phyloP scores from a whole-genome alignment of 1,140 invertebrate genomes.

The Galleria mellonella region DNA sequence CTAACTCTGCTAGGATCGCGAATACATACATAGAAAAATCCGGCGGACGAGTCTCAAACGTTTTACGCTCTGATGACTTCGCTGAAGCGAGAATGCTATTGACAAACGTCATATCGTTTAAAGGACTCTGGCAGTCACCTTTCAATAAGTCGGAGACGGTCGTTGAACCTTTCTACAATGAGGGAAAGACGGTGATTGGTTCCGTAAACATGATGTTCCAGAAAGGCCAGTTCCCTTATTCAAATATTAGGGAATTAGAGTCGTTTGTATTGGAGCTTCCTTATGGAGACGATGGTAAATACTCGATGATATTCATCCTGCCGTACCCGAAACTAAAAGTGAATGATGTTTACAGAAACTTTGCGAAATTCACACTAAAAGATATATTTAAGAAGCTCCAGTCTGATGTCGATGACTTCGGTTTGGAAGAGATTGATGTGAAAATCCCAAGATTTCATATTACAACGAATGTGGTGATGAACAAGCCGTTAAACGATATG shows the following conservation, averaged over 20 bases:
- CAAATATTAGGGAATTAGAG: conserved; percentile 70
- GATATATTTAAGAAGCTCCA: conserved; percentile 63
- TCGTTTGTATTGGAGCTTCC: conserved; percentile 63
- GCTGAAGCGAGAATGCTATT: conserved; percentile 80
- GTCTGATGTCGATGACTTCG: conserved; percentile 48
- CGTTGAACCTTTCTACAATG: conserved; percentile 73
- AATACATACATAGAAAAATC: conserved; percentile 46
- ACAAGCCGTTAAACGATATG: conserved; percentile 76
- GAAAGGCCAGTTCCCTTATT: conserved; percentile 66
- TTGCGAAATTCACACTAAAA: conserved; percentile 27
- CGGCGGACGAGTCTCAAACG: conserved; percentile 52
- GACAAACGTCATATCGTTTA: conserved; percentile 88
- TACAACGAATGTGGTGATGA: conserved; percentile 78
- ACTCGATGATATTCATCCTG: conserved; percentile 48
- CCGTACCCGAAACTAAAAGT: conserved; percentile 39
- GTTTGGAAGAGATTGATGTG: conserved; percentile 77
- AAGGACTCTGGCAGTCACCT: conserved; percentile 82
- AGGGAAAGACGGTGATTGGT: conserved; percentile 63
- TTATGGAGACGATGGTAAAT: conserved; percentile 73
- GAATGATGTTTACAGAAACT: conserved; percentile 35
- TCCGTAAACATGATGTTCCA: conserved; percentile 78
- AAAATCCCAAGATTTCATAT: conserved; percentile 82
- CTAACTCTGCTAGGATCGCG: conserved; percentile 34
- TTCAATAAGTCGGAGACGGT: conserved; percentile 80
- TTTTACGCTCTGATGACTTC: conserved; percentile 62